Conservation (phyloP, 1,140 invertebrate species). For the Bombus difficillimus region DNA sequence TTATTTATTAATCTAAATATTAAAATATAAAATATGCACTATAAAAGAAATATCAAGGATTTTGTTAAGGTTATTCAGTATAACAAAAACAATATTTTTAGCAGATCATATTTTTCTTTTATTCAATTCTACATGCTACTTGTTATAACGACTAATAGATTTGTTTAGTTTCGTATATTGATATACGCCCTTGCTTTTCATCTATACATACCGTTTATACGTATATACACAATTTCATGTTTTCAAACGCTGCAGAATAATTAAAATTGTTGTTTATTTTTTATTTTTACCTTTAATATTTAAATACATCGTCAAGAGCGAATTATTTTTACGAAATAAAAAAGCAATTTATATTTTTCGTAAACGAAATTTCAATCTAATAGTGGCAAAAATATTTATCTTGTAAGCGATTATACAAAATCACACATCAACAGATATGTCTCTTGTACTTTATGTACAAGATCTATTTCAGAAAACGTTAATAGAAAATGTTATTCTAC, state of each 20-base stretch:
- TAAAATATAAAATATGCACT: background rate
- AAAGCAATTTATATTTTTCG: background rate
- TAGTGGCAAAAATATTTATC: background rate
- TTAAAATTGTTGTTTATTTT: conserved; percentile 51
- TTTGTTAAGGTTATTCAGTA: background rate
- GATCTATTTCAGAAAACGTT: conserved; percentile 68
- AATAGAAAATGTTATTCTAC: conserved; percentile 75
- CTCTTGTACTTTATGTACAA: conserved; percentile 62
- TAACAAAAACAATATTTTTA: conserved; percentile 39
- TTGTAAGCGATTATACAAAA: conserved; percentile 54
- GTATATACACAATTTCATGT: conserved; percentile 59
- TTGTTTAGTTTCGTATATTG: conserved; percentile 59
- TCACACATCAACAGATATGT: conserved; percentile 48
- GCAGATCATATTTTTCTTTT: conserved; percentile 60
- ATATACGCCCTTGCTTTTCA: conserved; percentile 46
- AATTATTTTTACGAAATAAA: conserved; percentile 5
- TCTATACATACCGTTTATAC: conserved; percentile 56
- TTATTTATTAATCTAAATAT: background rate
- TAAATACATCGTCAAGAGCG: conserved; percentile 52
- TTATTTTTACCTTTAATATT: conserved; percentile 35
- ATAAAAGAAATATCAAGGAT: background rate
- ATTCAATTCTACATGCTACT: conserved; percentile 63
- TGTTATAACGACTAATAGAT: conserved; percentile 61
- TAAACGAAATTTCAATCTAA: background rate
- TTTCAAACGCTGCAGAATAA: conserved; percentile 68